Conservation (phyloP, 2,888 invertebrate species). For the Andrena bucephala region DNA sequence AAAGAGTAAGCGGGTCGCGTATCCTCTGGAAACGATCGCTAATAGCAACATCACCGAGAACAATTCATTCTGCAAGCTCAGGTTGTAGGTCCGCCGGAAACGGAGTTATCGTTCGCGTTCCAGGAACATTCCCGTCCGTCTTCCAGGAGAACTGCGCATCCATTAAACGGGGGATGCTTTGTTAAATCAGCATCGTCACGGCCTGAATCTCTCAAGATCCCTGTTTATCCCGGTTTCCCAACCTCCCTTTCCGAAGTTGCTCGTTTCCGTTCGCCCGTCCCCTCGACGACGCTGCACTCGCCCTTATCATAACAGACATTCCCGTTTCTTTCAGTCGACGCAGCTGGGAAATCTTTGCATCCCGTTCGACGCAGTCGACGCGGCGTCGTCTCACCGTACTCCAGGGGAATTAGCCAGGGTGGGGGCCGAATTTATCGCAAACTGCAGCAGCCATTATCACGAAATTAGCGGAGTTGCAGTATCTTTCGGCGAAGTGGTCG, state of each 20-base stretch:
- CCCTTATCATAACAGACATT: constrained; percentile 1
- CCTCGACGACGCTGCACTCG: not conserved
- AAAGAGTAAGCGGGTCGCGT: not conserved
- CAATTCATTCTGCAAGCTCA: constrained; percentile 10
- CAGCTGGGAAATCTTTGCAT: not conserved
- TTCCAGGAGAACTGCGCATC: constrained; percentile 15
- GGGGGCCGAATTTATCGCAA: constrained; percentile 31
- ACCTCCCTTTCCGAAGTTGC: not conserved
- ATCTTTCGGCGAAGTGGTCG: constrained; percentile 31
- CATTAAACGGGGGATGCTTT: constrained; percentile 42
- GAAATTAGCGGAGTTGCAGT: constrained; percentile 44
- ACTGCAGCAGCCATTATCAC: constrained; percentile 36
- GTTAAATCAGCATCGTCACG: constrained; percentile 42
- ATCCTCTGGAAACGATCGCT: not conserved
- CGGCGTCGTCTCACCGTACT: not conserved
- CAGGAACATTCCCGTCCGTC: constrained; percentile 23
- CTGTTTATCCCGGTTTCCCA: constrained; percentile 33
- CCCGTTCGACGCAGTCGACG: not conserved
- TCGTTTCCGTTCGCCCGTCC: not conserved
- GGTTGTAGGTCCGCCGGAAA: not conserved
- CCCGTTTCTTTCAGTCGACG: not conserved
- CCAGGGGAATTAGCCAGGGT: constrained; percentile 26
- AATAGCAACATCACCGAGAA: constrained; percentile 12
- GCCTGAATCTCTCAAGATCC: constrained; percentile 32
- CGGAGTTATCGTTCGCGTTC: constrained; percentile 33